phyloP scores from a whole-genome alignment of 2,113 vertebrate species.

The Crotalus horridus region DNA sequence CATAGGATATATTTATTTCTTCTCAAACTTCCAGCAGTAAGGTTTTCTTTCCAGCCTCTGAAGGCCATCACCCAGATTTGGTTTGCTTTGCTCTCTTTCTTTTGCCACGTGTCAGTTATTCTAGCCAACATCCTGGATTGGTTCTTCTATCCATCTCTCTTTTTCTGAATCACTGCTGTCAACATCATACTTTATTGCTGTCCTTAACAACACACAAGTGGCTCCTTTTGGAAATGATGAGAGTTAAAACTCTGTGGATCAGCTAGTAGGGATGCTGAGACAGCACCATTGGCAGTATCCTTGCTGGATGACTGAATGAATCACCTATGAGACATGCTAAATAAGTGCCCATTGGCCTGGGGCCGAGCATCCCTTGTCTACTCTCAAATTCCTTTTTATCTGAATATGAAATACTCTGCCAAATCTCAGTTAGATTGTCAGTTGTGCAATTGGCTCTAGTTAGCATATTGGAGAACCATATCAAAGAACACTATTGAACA shows the following conservation, averaged over 20 bases:
- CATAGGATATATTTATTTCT: neutral
- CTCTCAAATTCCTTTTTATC: neutral
- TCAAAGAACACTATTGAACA: neutral
- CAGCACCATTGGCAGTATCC: conserved; percentile 15
- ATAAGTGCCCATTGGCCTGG: conserved; percentile 27
- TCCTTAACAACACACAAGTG: conserved; percentile 34
- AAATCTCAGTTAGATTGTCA: neutral
- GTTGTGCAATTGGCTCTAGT: conserved; percentile 1
- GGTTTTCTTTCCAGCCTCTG: neutral
- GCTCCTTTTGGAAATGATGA: conserved; percentile 25
- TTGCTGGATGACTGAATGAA: conserved; percentile 25
- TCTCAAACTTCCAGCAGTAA: neutral
- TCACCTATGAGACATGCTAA: conserved; percentile 30
- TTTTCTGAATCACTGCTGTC: conserved; percentile 5
- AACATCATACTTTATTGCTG: conserved; percentile 12
- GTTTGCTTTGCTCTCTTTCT: neutral
- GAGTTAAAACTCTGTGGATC: conserved; percentile 12
- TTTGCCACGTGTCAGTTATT: neutral
- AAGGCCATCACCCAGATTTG: neutral
- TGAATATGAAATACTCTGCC: neutral
- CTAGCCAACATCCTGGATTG: neutral
- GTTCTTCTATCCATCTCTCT: conserved; percentile 15
- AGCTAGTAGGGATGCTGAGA: conserved; percentile 19
- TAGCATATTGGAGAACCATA: neutral
- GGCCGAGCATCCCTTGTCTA: neutral